Base-by-base conservation (phyloP, 2,113 vertebrate genomes). In the Antennarius striatus region DNA sequence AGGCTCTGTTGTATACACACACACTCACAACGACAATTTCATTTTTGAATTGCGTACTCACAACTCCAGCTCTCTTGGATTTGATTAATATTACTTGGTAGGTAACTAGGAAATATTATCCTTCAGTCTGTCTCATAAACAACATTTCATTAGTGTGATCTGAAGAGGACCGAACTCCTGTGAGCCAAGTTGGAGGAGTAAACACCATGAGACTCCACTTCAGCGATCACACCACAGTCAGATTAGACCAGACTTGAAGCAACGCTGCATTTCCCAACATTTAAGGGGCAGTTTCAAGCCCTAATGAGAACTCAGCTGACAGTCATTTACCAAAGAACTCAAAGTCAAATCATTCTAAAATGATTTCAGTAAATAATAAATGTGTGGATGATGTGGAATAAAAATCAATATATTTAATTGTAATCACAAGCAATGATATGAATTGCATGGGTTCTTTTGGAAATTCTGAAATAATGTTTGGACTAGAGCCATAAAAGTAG, bases 101-200 rank as follows among this genome's bases (percentile, higher is more conserved):
- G 68, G 61, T 76, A 82, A 57, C 66, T 50, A 72, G 73, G 68
- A 61, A 79, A 77, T 59, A 81, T 71, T 40, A 62, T 68, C 45
- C 68, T 79, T 78, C 66, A 59, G 50, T 62, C 55, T 30, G 73
- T 80, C 70, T 70, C 65, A 81, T 81, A 85, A 91, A 89, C 86
- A 85, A 50, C 79, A 75, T 77, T 79, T 85, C 68, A 71, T 67
- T 73, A 78, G 71, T 16, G 17, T 51, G 57, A 79, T 71, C 70
- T 75, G 42, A 84, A 78, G 73, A 69, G 80, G 66, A 36, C 74
- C 65, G 58, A 79, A 48, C 16, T 32, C 78, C 63, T 64, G 70
- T 4, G 51, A 85, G 81, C 69, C 64, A 69, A 83, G 60, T 43
- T 56, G 42, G 28, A 80, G 45, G 56, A 66, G 69, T 80, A 83